phyloP scores from a whole-genome alignment of 2,888 invertebrate genomes.

The Lasioglossum vierecki region DNA sequence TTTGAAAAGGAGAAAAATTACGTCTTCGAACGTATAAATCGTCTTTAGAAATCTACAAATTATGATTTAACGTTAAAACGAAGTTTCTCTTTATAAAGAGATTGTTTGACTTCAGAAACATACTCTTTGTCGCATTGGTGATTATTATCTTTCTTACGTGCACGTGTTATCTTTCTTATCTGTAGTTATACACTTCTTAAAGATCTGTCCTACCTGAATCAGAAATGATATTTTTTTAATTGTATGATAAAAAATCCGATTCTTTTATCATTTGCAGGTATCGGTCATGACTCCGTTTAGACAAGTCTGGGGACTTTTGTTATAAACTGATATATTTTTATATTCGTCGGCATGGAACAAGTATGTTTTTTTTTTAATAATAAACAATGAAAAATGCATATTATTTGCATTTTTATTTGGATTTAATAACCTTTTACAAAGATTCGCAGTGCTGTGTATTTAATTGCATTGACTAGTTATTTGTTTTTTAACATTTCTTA shows the following conservation, averaged over 20 bases:
- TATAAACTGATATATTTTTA: not conserved
- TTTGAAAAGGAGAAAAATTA: not conserved
- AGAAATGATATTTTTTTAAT: conserved; percentile 59
- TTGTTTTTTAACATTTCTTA: conserved; percentile 22
- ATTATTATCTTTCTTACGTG: conserved; percentile 25
- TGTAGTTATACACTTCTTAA: conserved; percentile 32
- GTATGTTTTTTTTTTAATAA: not conserved
- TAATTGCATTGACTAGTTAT: conserved; percentile 20
- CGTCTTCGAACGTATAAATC: not conserved
- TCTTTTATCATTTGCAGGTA: conserved; percentile 67
- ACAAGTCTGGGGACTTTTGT: conserved; percentile 46
- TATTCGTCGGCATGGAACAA: not conserved
- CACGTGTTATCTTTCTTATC: conserved; percentile 37
- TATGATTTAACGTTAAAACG: conserved; percentile 2
- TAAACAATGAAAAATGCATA: not conserved
- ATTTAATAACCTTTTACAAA: not conserved
- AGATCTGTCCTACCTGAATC: conserved; percentile 63
- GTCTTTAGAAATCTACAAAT: not conserved
- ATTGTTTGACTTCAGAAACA: not conserved
- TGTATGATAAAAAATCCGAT: conserved; percentile 60
- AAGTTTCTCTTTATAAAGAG: conserved; percentile 1
- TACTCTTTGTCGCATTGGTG: not conserved
- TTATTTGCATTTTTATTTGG: not conserved
- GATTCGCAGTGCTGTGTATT: not conserved
- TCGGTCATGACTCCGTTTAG: conserved; percentile 45